Evolutionary conservation across 2,888 invertebrate genomes (phyloP), one percentile per base, ranked within the genome.

Genomic region (Morpho achilles): DNA sequence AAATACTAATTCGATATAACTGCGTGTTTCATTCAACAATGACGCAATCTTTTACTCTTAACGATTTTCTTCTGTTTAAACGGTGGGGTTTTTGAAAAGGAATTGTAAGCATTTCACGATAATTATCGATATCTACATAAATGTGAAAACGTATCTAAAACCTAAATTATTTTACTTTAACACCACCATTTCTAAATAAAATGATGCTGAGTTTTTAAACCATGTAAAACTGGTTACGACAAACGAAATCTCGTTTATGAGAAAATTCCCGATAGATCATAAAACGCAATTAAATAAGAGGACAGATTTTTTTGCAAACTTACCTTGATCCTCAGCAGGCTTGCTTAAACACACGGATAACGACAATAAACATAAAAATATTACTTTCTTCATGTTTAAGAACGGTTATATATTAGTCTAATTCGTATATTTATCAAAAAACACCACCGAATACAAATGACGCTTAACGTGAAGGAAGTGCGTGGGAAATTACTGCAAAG

Each of bases 321-420:
- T 76, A 87, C 87, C 79, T 70, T 68, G 55, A 50, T 64, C 46
- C 23, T 69, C 62, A 58, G 67, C 64, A 56, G 77, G 69, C 58
- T 71, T 68, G 69, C 81, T 79, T 56, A 82, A 66, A 68, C 85
- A 79, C 64, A 79, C 65, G 49, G 83, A 78, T 8, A 87, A 63
- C 45, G 86, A 79, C 54, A 88, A 67, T 59, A 88, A 75, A 73
- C 84, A 84, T 66, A 88, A 71, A 69, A 87, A 75, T 69, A 80
- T 74, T 62, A 84, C 75, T 75, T 76, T 79, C 74, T 86, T 84
- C 87, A 87, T 87, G 47, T 59, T 62, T 49, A 47, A n/a, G 8
- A 32, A 32, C 5, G 48, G 10, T 57, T 43, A 44, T 47, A 46
- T 56, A 54, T 42, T 42, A 59, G 56, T 59, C 50, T 59, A 57